phyloP scores from a whole-genome alignment of 2,888 invertebrate species.

The Nephrotoma appendiculata region DNA sequence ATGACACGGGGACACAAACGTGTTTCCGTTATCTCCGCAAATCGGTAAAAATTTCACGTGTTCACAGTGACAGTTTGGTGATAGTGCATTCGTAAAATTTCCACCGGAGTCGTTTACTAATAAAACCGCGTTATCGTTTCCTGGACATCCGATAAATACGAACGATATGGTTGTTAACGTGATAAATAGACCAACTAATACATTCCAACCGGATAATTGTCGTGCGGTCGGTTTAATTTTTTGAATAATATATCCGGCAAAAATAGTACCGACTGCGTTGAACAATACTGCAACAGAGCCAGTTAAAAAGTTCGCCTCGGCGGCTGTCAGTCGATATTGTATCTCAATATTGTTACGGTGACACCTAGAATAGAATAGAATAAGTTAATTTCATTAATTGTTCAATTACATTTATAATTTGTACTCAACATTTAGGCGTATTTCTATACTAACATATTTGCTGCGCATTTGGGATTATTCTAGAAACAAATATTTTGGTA shows the following conservation, averaged over 20 bases:
- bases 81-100: constrained; percentile 15
- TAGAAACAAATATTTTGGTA: too few species aligned
- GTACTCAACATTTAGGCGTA: too few species aligned
- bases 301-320: constrained; percentile 9
- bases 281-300: neutral
- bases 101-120: constrained; percentile 19
- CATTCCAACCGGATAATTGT: constrained; percentile 42
- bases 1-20: constrained; percentile 23
- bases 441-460: too few species aligned
- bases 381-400: too few species aligned
- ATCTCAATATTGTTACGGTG: constrained; percentile 60
- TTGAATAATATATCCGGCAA: constrained; percentile 41
- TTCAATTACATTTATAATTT: too few species aligned
- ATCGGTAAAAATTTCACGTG: constrained; percentile 51
- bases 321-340: constrained; percentile 50
- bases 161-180: constrained; percentile 41
- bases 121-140: constrained; percentile 27
- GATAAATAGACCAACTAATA: constrained; percentile 35
- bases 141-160: constrained; percentile 41
- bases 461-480: too few species aligned
- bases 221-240: constrained; percentile 41
- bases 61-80: constrained; percentile 42
- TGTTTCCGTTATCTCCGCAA: constrained; percentile 38
- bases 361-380: too few species aligned
- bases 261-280: constrained; percentile 34